Conservation (phyloP, 2,113 vertebrate species). For the Plectropomus leopardus region DNA sequence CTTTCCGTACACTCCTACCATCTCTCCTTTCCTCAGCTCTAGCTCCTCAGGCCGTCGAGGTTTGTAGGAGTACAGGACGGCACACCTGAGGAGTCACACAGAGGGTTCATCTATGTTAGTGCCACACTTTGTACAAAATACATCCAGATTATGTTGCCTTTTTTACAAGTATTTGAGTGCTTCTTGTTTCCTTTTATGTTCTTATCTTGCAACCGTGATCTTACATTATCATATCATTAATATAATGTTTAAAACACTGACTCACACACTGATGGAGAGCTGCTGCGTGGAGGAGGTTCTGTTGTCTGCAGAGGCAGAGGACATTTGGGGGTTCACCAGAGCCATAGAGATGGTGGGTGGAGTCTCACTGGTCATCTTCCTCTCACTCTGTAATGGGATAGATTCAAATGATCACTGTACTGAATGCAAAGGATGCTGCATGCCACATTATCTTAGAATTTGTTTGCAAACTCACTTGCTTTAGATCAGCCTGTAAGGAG, state of each 20-base stretch:
- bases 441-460: neutral
- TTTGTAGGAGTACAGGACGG: slow-evolving; percentile 90
- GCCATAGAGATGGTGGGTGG: slow-evolving; percentile 84
- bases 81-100: slow-evolving; percentile 84
- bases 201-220: neutral
- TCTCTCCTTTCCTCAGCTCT: slow-evolving; percentile 94
- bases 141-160: neutral
- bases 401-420: slow-evolving; percentile 35
- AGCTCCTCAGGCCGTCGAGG: slow-evolving; percentile 89
- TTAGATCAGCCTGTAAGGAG: neutral
- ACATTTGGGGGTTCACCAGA: slow-evolving; percentile 81
- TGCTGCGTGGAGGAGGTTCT: slow-evolving; percentile 84
- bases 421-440: slow-evolving; percentile 8
- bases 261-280: slow-evolving; percentile 89
- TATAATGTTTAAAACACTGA: slow-evolving; percentile 54
- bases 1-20: slow-evolving; percentile 92
- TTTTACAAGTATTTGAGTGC: neutral
- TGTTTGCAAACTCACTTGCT: neutral
- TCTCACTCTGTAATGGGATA: slow-evolving; percentile 69
- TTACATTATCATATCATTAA: slow-evolving; percentile 31
- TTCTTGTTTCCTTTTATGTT: slow-evolving; percentile 16
- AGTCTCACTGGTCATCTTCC: slow-evolving; percentile 79
- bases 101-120: neutral
- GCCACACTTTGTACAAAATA: neutral
- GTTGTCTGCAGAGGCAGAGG: slow-evolving; percentile 75